Evolutionary conservation across 2,113 vertebrate species (phyloP).

Genomic region (Podarcis raffonei): DNA sequence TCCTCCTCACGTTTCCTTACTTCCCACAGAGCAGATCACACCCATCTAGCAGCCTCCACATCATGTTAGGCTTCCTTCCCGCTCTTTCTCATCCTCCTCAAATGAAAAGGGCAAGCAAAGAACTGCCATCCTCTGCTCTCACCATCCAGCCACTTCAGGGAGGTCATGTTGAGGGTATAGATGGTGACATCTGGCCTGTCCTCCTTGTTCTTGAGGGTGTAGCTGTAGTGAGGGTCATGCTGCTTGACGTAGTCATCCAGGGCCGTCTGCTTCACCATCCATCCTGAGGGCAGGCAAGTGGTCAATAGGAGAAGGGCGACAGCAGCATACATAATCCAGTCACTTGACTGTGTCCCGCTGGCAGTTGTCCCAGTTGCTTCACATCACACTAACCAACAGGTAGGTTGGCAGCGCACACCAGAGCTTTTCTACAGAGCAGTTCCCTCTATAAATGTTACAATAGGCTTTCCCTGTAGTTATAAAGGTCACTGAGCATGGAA

Average conservation of each 20-base stretch:
- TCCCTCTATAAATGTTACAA: neutral
- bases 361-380: neutral
- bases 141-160: slow-evolving; percentile 12
- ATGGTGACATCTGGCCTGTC: neutral
- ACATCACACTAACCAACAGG: neutral
- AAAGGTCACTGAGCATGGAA: neutral
- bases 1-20: neutral
- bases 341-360: too few species aligned
- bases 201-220: neutral
- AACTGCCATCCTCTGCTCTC: neutral
- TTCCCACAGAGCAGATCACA: neutral
- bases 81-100: neutral
- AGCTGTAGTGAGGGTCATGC: neutral
- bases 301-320: neutral
- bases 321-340: neutral
- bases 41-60: neutral
- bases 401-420: neutral
- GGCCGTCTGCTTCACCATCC: neutral
- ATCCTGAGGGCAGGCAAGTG: neutral
- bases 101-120: neutral
- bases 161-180: slow-evolving; percentile 8
- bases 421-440: neutral
- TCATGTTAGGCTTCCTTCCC: neutral
- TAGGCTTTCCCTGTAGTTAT: neutral
- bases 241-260: neutral